Conservation (phyloP, 2,888 invertebrate genomes). For the Cephonodes hylas region DNA sequence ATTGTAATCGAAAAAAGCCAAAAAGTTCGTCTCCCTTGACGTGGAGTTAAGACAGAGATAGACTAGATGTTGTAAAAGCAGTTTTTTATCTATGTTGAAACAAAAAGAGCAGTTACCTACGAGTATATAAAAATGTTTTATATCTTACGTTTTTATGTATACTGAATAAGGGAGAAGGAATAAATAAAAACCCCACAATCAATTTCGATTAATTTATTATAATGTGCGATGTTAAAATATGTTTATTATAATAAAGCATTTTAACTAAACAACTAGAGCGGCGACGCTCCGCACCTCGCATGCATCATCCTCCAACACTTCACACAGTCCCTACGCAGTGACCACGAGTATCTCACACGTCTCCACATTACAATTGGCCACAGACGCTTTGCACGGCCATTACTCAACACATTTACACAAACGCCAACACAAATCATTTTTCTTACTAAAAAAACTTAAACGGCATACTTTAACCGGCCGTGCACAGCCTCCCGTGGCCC, state of each 20-base stretch:
- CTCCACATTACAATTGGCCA: neutral
- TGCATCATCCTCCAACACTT: constrained; percentile 49
- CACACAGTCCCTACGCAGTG: constrained; percentile 61
- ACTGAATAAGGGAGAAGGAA: constrained; percentile 3
- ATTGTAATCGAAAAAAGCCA: no score
- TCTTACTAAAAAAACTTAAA: constrained; percentile 25
- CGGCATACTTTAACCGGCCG: neutral
- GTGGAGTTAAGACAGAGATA: no score
- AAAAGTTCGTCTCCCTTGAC: no score
- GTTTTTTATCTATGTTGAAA: no score
- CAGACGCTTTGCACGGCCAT: neutral
- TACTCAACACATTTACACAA: constrained; percentile 19
- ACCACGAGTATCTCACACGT: constrained; percentile 39
- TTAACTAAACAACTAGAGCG: constrained; percentile 53
- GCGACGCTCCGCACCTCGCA: constrained; percentile 51
- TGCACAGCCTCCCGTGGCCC: neutral
- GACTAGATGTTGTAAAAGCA: no score
- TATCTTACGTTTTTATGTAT: neutral
- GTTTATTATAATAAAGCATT: constrained; percentile 78
- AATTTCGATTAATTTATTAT: constrained; percentile 81
- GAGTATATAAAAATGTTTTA: no score
- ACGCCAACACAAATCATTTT: constrained; percentile 37
- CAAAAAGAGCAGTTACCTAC: no score
- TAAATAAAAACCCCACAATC: constrained; percentile 45
- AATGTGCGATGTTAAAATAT: constrained; percentile 81